Percentiles rank a stretch among this genome's conserved stretches.
Conservation (phyloP, 2,113 vertebrate genomes). For the Elachura formosa region DNA sequence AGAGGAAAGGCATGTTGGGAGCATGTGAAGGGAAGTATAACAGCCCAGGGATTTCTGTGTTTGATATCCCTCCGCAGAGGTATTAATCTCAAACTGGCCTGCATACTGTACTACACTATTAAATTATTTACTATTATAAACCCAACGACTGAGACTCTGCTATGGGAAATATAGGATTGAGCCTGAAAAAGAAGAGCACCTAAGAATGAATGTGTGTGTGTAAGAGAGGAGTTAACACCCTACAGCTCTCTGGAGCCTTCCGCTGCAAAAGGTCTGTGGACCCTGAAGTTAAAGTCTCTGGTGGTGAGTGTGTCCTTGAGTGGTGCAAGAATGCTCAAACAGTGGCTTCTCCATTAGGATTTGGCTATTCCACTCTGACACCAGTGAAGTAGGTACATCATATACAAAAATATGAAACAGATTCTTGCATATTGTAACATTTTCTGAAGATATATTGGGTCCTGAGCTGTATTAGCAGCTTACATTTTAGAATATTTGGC, state of each 20-base stretch:
- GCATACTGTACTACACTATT: not conserved
- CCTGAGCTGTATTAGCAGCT: not conserved
- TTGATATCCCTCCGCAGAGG: not conserved
- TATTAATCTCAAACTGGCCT: not conserved
- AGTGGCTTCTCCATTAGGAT: not conserved
- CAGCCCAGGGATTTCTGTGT: not conserved
- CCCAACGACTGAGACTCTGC: rapidly evolving
- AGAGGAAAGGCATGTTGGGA: not conserved
- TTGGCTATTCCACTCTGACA: not conserved
- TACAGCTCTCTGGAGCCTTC: not conserved
- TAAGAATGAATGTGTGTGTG: not conserved
- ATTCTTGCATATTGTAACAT: not conserved
- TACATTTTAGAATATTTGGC: not conserved
- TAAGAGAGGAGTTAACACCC: not conserved
- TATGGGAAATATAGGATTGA: not conserved
- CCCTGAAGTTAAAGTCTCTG: not conserved
- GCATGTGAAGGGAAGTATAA: not conserved
- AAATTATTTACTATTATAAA: not conserved
- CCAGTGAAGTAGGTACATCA: too few relatives aligned
- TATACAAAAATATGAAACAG: not conserved
- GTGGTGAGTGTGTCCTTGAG: not conserved
- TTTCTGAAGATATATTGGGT: not conserved
- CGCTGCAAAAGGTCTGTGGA: not conserved
- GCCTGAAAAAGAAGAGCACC: not conserved
- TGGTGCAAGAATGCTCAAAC: not conserved